These are phyloP conservation scores for Dynastes tityus DNA, from an alignment of 2,888 invertebrate species.

Conservation along the genomic window DNA sequence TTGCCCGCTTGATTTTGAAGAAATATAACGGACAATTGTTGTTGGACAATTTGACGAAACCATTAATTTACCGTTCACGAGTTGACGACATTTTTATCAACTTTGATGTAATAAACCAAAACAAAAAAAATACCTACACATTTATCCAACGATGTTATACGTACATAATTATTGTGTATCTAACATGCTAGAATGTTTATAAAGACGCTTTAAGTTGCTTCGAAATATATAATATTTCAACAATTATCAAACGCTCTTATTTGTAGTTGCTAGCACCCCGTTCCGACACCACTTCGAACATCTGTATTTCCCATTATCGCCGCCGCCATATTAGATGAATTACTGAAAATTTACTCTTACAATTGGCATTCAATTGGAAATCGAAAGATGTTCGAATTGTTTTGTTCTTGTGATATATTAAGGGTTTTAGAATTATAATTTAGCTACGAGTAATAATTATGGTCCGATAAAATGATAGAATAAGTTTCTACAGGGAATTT, in stretches of 20 bases:
- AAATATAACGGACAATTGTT: background rate
- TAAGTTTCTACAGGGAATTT: too few relatives aligned
- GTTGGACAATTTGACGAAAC: too few relatives aligned
- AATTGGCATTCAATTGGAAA: too few relatives aligned
- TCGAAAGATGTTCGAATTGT: too few relatives aligned
- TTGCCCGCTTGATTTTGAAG: background rate
- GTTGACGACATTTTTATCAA: background rate
- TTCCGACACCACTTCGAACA: constrained; percentile 16
- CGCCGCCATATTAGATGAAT: background rate
- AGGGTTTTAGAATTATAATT: too few relatives aligned
- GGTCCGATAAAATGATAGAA: too few relatives aligned
- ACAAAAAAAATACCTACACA: background rate
- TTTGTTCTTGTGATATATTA: too few relatives aligned
- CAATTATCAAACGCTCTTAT: constrained; percentile 47
- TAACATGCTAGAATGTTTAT: constrained; percentile 41
- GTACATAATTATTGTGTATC: constrained; percentile 29
- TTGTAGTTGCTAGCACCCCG: constrained; percentile 51
- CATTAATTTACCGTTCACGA: background rate
- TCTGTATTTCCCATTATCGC: constrained; percentile 1
- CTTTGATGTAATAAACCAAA: constrained; percentile 6
- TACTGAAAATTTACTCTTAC: too few relatives aligned
- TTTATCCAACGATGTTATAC: constrained; percentile 7
- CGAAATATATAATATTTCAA: constrained; percentile 53
- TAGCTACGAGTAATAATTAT: too few relatives aligned
- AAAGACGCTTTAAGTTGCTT: constrained; percentile 49